A percentile compares a stretch with the other conserved stretches of the same genome.
Conservation (phyloP, 1,140 invertebrate genomes). For the Matsumurasca onukii region DNA sequence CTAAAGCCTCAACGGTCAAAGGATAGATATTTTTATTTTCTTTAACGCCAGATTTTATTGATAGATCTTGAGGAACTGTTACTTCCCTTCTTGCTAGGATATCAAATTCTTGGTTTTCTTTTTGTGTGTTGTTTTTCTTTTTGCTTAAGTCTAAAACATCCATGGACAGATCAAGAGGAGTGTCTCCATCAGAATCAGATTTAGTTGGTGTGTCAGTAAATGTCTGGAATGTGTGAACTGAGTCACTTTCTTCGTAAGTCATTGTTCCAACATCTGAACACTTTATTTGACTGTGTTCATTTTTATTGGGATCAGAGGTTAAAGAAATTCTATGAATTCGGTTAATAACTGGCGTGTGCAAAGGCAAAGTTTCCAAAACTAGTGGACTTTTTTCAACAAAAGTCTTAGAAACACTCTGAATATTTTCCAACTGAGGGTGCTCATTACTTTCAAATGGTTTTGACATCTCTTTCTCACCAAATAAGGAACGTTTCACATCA, state of each 20-base stretch:
- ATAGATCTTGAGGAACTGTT: slow-evolving; percentile 50
- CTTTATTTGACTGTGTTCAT: slow-evolving; percentile 21
- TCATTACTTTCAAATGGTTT: slow-evolving; percentile 3
- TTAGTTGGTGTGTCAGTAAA: slow-evolving; percentile 19
- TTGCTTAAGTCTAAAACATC: slow-evolving; percentile 87
- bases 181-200: slow-evolving; percentile 46
- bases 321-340: too few species aligned
- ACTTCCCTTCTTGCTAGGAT: slow-evolving; percentile 44
- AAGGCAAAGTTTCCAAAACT: neutral
- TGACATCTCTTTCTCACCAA: slow-evolving; percentile 26
- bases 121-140: slow-evolving; percentile 54
- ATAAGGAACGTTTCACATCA: slow-evolving; percentile 38
- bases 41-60: slow-evolving; percentile 42
- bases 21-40: neutral
- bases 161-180: slow-evolving; percentile 74
- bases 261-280: slow-evolving; percentile 36
- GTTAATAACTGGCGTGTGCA: neutral
- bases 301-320: slow-evolving; percentile 2
- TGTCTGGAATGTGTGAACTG: slow-evolving; percentile 23
- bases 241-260: slow-evolving; percentile 43
- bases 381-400: neutral
- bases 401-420: neutral
- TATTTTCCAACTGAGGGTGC: neutral
- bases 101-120: slow-evolving; percentile 28
- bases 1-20: neutral